Evolutionary conservation across 2,797 vertebrate species (phyloP).

Genomic region (Channa striata): DNA sequence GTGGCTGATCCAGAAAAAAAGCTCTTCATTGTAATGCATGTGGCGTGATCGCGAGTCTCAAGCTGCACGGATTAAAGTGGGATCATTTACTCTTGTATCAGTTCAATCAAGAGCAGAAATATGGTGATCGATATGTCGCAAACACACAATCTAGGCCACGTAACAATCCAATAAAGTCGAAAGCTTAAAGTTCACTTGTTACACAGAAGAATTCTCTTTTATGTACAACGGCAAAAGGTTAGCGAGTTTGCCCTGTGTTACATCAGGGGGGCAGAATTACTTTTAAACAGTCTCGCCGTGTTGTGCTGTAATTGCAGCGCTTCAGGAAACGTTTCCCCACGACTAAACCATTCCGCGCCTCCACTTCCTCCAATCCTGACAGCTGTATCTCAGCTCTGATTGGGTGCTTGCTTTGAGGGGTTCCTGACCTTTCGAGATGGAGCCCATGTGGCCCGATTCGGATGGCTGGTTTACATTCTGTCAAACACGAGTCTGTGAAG

Average conservation of each 20-base stretch:
- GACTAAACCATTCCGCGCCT: conserved; percentile 46
- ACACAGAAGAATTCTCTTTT: conserved; percentile 25
- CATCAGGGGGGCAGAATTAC: conserved; percentile 52
- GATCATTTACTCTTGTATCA: neutral
- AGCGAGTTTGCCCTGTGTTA: conserved; percentile 19
- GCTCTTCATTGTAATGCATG: conserved; percentile 5
- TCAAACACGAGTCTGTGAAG: conserved; percentile 75
- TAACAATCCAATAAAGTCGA: conserved; percentile 16
- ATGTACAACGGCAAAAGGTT: conserved; percentile 41
- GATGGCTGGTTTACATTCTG: conserved; percentile 80
- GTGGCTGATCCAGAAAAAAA: conserved; percentile 26
- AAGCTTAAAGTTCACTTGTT: conserved; percentile 32
- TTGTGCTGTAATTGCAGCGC: conserved; percentile 63
- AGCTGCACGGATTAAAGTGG: neutral
- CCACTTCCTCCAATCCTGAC: conserved; percentile 62
- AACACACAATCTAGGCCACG: neutral
- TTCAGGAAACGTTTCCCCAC: conserved; percentile 51
- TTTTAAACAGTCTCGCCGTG: conserved; percentile 53
- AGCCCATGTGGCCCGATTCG: conserved; percentile 74
- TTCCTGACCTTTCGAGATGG: conserved; percentile 78
- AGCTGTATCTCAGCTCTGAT: conserved; percentile 68
- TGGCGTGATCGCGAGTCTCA: conserved; percentile 4
- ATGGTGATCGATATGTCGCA: conserved; percentile 3
- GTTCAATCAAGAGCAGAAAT: neutral
- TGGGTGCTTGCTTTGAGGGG: conserved; percentile 65